phyloP scores from a whole-genome alignment of 1,140 invertebrate genomes.

The Hermatobates lingyangjiaoensis region DNA sequence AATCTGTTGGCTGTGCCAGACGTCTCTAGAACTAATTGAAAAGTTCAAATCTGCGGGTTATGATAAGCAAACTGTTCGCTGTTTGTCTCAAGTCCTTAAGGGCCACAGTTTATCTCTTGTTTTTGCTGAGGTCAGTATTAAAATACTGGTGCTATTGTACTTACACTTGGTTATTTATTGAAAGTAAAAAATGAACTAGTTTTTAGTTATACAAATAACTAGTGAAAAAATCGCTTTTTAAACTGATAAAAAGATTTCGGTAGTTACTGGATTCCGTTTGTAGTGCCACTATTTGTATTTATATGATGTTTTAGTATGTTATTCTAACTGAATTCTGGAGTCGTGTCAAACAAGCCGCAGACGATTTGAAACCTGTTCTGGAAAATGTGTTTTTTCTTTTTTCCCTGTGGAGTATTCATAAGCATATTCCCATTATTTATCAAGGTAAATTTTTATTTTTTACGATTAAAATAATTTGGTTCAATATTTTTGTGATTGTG shows the following conservation, averaged over 20 bases:
- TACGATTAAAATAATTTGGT: too few species aligned
- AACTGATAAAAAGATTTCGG: too few species aligned
- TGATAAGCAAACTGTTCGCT: conserved; percentile 49
- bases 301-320: conserved; percentile 31
- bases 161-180: too few species aligned
- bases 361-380: conserved; percentile 32
- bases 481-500: too few species aligned
- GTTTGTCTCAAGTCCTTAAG: conserved; percentile 61
- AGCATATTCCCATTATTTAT: conserved; percentile 26
- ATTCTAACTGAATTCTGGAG: conserved; percentile 36
- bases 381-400: conserved; percentile 45
- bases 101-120: conserved; percentile 51
- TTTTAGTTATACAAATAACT: too few species aligned
- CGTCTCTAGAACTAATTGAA: conserved; percentile 42
- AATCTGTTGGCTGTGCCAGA: conserved; percentile 46
- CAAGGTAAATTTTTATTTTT: conserved; percentile 20
- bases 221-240: too few species aligned
- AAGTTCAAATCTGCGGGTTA: conserved; percentile 30
- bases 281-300: too few species aligned
- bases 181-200: too few species aligned
- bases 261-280: too few species aligned
- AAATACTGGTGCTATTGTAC: conserved; percentile 6
- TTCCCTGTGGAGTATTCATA: conserved; percentile 37
- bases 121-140: conserved; percentile 42
- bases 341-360: conserved; percentile 24